Base-by-base conservation (phyloP, 2,888 invertebrate genomes). In the Amphipyra berbera region DNA sequence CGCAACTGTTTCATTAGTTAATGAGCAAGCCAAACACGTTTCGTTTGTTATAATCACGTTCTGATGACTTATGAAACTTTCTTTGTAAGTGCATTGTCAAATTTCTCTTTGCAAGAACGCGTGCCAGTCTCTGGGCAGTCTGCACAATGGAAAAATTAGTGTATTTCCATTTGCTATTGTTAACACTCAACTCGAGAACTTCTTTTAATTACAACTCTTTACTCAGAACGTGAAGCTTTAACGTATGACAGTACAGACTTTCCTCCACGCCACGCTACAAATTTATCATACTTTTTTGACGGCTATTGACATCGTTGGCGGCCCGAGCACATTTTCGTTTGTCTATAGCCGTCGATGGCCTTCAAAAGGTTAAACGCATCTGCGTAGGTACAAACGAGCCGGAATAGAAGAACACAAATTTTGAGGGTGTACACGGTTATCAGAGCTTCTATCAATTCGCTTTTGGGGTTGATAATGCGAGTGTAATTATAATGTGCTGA, bases 71-170 rank as follows among this genome's bases (percentile, higher is more conserved):
- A 85, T 87, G 86, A 87, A 86, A 90, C 94, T 94, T 94, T 94
- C 94, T 90, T 92, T 82, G 82, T 85, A 86, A 89, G 85, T 89
- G 88, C 88, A 90, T 92, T 90, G 90, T 93, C 89, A 85, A 91
- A 93, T 93, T 93, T 94, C 92, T 87, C 91, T 86, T 88, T 78
- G 76, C 79, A 79, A 73, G 77, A 81, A 82, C 81, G 82, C 82
- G 80, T 84, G 82, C 79, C 81, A 49, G 82, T 85, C 83, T 78
- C 79, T 85, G 64, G 40, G 38, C 53, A 61, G 58, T 47, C 78
- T 62, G 69, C 83, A 91, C 90, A 91, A 89, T 92, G 86, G 86
- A 81, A 84, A 82, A 89, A 88, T 90, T 89, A 88, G 84, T 85
- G 81, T 30, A 7, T 83, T 81, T 84, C 81, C 78, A 84, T 84